These are phyloP conservation scores for Andrena camellia DNA, from an alignment of 2,888 invertebrate species.

Conservation along the genomic window DNA sequence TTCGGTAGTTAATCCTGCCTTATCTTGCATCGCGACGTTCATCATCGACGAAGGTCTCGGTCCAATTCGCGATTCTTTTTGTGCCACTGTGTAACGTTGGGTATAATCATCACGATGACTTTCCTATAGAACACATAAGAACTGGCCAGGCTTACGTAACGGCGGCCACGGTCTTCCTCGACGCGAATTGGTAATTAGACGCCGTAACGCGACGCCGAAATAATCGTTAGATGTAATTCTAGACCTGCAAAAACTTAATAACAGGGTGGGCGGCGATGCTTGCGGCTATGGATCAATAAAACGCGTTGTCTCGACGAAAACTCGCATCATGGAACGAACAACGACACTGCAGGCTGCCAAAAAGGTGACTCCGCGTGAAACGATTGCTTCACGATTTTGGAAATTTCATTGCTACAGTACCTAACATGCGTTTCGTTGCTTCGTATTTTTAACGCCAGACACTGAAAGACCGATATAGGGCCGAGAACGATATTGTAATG, in stretches of 20 bases:
- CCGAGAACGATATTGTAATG: constrained; percentile 29
- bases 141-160: constrained; percentile 33
- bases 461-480: too few species aligned
- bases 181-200: constrained; percentile 62
- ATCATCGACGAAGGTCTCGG: constrained; percentile 26
- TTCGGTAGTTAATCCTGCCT: not conserved
- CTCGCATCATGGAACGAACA: too few species aligned
- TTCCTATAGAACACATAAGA: constrained; percentile 28
- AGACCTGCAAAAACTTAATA: constrained; percentile 80
- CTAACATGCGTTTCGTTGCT: too few species aligned
- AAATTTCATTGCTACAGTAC: too few species aligned
- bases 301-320: constrained; percentile 33
- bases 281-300: constrained; percentile 77
- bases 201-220: constrained; percentile 77
- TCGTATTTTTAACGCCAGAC: too few species aligned
- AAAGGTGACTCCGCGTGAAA: too few species aligned
- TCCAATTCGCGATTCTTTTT: constrained; percentile 13
- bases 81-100: not conserved
- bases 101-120: constrained; percentile 37
- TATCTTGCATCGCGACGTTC: constrained; percentile 23
- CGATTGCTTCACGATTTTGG: too few species aligned
- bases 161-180: constrained; percentile 27
- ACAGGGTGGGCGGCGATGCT: constrained; percentile 73
- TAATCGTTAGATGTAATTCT: constrained; percentile 79
- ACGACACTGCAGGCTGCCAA: too few species aligned